phyloP scores from a whole-genome alignment of 2,888 invertebrate species.

The Amphipyra berbera region DNA sequence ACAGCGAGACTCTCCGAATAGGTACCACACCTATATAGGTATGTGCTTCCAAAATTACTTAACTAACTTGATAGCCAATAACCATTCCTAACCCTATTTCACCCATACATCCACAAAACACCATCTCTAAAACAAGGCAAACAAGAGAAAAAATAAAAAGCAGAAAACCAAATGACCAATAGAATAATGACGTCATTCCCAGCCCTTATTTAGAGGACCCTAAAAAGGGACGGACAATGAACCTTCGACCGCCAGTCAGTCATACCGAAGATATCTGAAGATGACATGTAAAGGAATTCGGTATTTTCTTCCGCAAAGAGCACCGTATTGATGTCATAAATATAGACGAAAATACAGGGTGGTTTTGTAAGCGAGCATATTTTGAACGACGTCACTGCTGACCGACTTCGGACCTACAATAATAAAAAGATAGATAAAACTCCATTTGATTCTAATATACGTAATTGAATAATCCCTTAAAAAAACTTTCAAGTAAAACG shows the following conservation, averaged over 20 bases:
- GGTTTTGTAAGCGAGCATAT: not conserved
- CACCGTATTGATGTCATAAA: slow-evolving; percentile 27
- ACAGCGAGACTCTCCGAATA: not conserved
- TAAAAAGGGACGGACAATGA: slow-evolving; percentile 49
- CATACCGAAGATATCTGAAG: slow-evolving; percentile 48
- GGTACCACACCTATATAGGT: no score
- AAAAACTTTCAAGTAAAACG: no score
- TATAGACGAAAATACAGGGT: slow-evolving; percentile 10
- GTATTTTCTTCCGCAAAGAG: slow-evolving; percentile 22
- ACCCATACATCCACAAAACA: not conserved
- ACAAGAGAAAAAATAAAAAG: slow-evolving; percentile 16
- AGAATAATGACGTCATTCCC: slow-evolving; percentile 38
- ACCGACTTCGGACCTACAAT: no score
- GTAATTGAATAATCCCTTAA: no score
- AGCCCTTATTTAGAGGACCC: slow-evolving; percentile 41
- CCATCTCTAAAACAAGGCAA: slow-evolving; percentile 19
- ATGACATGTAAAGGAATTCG: slow-evolving; percentile 52
- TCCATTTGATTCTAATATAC: no score
- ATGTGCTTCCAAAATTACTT: slow-evolving; percentile 1
- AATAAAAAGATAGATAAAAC: no score
- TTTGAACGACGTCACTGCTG: no score
- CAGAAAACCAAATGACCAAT: slow-evolving; percentile 41
- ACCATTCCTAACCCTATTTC: not conserved
- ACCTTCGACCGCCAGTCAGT: slow-evolving; percentile 36
- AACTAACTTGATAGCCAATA: slow-evolving; percentile 7